Percentiles rank a stretch among this genome's conserved stretches.
phyloP scores from a whole-genome alignment of 2,888 invertebrate genomes.

The Emmelina monodactyla region DNA sequence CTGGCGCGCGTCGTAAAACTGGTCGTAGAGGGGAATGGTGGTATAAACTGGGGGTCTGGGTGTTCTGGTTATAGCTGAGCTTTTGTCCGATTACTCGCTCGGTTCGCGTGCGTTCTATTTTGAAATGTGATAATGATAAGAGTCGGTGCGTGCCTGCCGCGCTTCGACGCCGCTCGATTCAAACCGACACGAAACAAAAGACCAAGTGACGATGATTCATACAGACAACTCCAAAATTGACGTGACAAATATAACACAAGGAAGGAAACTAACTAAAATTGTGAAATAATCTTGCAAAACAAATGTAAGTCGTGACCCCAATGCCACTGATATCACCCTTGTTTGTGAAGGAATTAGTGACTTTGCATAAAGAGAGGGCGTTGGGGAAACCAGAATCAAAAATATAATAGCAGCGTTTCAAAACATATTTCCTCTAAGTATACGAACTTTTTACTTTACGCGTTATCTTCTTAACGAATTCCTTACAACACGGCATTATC shows the following conservation, averaged over 20 bases:
- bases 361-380: background rate
- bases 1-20: slow-evolving; percentile 34
- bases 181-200: background rate
- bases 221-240: too few relatives aligned
- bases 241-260: too few relatives aligned
- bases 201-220: background rate
- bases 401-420: too few relatives aligned
- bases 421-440: too few relatives aligned
- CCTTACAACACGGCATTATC: too few relatives aligned
- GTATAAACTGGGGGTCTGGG: slow-evolving; percentile 36
- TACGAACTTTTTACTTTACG: too few relatives aligned
- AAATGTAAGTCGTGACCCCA: background rate
- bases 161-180: slow-evolving; percentile 11
- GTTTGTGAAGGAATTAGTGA: background rate
- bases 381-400: too few relatives aligned
- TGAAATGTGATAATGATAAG: slow-evolving; percentile 62
- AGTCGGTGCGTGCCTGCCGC: slow-evolving; percentile 19
- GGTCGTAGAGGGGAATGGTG: slow-evolving; percentile 43
- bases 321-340: background rate
- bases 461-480: too few relatives aligned
- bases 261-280: too few relatives aligned
- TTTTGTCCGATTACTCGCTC: slow-evolving; percentile 59
- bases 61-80: slow-evolving; percentile 46
- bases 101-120: slow-evolving; percentile 63
- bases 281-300: too few relatives aligned